Percentiles rank a stretch among this genome's conserved stretches.
Conservation (phyloP, 2,888 invertebrate species). For the Hydraecia micacea region DNA sequence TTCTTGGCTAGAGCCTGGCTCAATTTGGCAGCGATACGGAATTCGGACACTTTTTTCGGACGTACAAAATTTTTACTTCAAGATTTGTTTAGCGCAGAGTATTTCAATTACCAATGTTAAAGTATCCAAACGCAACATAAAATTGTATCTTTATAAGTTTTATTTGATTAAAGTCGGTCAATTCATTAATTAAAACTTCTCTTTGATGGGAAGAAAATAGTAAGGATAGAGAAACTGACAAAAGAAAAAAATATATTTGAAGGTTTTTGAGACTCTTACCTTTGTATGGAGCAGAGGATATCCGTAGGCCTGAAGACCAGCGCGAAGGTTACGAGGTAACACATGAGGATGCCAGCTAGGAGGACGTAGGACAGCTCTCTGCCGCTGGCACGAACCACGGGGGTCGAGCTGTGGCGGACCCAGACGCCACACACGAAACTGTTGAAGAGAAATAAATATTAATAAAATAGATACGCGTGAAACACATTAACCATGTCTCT, state of each 20-base stretch:
- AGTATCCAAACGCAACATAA: not conserved
- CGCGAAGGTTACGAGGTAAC: conserved; percentile 97
- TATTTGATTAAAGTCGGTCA: not conserved
- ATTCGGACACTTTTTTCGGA: not conserved
- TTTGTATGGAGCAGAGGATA: conserved; percentile 96
- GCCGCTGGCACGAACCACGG: conserved; percentile 99
- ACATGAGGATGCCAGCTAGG: conserved; percentile 96
- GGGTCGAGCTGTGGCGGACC: conserved; percentile 96
- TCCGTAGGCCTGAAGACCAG: conserved; percentile 96
- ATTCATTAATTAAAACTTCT: not conserved
- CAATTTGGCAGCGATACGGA: conserved; percentile 17
- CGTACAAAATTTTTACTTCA: not conserved
- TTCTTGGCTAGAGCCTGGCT: not conserved
- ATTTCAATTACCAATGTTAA: not conserved
- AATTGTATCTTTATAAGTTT: not conserved
- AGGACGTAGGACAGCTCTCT: conserved; percentile 97
- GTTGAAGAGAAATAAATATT: conserved; percentile 1
- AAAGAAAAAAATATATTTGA: not conserved
- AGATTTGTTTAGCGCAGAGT: not conserved
- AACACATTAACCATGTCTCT: not conserved
- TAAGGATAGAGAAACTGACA: not conserved
- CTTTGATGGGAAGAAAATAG: not conserved
- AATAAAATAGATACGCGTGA: not conserved
- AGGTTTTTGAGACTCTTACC: conserved; percentile 87
- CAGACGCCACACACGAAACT: conserved; percentile 95